Evolutionary conservation across 2,888 invertebrate genomes (phyloP).

Genomic region (Amphipoea oculea): DNA sequence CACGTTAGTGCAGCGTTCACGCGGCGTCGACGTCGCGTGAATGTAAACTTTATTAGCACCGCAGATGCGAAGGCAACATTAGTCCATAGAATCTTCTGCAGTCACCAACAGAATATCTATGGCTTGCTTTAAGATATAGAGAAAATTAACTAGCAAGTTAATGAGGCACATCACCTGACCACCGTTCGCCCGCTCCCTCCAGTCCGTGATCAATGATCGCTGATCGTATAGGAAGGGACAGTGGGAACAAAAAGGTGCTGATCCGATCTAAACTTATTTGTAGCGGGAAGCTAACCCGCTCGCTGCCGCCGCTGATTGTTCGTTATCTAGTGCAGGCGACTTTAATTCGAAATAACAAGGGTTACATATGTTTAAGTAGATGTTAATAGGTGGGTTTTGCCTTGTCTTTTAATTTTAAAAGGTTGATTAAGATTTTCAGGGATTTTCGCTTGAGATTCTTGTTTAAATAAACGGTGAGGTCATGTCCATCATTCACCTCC

Average conservation of each 20-base stretch:
- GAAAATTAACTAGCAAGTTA: not conserved
- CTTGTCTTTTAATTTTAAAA: not conserved
- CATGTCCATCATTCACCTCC: too few species aligned
- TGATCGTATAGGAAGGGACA: conserved; percentile 78
- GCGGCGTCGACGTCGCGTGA: not conserved
- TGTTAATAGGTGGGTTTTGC: conserved; percentile 26
- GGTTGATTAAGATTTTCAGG: not conserved
- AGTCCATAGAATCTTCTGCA: not conserved
- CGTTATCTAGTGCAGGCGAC: conserved; percentile 61
- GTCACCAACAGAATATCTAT: not conserved
- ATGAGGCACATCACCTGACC: conserved; percentile 54
- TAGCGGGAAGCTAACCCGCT: conserved; percentile 61
- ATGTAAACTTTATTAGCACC: not conserved
- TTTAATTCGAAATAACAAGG: conserved; percentile 63
- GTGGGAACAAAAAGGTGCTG: conserved; percentile 69
- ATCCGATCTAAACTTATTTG: conserved; percentile 77
- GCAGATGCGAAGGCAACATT: not conserved
- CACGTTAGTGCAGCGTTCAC: not conserved
- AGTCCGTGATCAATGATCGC: conserved; percentile 70
- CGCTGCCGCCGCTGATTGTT: conserved; percentile 57
- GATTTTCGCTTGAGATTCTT: not conserved
- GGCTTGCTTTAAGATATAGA: not conserved
- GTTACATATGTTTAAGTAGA: conserved; percentile 48
- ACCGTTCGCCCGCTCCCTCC: conserved; percentile 24
- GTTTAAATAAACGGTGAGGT: not conserved